These are phyloP conservation scores for Andrena marginata DNA, from an alignment of 2,888 invertebrate genomes.

Conservation along the genomic window DNA sequence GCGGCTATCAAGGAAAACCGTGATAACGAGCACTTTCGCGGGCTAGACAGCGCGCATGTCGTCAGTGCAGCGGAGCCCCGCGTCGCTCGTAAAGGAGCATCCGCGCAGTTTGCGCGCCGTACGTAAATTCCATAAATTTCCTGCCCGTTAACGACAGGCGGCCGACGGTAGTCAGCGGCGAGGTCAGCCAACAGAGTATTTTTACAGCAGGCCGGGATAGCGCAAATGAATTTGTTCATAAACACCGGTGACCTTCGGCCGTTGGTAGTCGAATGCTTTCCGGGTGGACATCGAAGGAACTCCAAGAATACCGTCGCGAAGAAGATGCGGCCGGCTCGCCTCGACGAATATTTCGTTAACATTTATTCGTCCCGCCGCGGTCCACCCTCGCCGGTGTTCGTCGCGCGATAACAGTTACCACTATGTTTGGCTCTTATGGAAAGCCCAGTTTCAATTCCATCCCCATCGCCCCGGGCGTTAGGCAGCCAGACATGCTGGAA, in stretches of 20 bases:
- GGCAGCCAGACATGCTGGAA: too few relatives aligned
- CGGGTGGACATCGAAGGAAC: constrained; percentile 21
- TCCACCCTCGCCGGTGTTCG: too few relatives aligned
- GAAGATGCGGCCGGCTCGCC: neutral
- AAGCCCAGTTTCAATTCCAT: too few relatives aligned
- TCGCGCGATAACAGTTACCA: too few relatives aligned
- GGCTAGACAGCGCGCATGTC: constrained; percentile 28
- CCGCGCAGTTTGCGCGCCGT: constrained; percentile 29
- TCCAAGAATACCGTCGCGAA: neutral
- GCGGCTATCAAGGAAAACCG: constrained; percentile 37
- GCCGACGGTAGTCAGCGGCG: constrained; percentile 42
- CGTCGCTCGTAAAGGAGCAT: constrained; percentile 48
- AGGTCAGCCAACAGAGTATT: constrained; percentile 50
- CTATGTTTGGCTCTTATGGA: too few relatives aligned
- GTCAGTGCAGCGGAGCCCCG: neutral
- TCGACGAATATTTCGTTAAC: constrained; percentile 33
- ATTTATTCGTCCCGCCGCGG: neutral
- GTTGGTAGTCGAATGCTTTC: constrained; percentile 39
- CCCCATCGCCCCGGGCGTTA: too few relatives aligned
- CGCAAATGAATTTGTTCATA: constrained; percentile 65
- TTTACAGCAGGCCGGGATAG: constrained; percentile 40
- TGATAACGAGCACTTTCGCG: constrained; percentile 48
- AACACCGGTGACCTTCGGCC: constrained; percentile 53
- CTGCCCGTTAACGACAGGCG: constrained; percentile 51
- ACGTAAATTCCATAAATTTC: constrained; percentile 66